Conservation (phyloP, 2,797 vertebrate species). For the Takifugu rubripes region DNA sequence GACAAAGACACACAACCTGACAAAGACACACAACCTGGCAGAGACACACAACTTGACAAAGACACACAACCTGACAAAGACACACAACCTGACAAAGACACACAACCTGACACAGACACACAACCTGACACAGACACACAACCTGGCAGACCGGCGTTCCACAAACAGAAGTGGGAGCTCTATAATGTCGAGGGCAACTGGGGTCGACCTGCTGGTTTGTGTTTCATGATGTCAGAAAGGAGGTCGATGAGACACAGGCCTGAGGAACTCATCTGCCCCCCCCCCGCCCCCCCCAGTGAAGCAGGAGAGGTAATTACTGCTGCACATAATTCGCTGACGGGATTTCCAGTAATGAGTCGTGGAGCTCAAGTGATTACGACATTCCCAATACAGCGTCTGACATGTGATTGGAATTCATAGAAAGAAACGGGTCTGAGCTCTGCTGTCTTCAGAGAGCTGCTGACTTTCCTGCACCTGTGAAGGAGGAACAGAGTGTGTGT, state of each 20-base stretch:
- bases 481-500: slow-evolving; percentile 39
- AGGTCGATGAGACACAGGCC: too few species aligned
- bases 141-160: neutral
- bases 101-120: neutral
- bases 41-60: too few species aligned
- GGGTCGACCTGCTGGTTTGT: too few species aligned
- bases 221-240: too few species aligned
- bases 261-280: too few species aligned
- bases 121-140: neutral
- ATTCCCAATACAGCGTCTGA: slow-evolving; percentile 46
- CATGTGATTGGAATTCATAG: slow-evolving; percentile 27
- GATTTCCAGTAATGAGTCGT: slow-evolving; percentile 51
- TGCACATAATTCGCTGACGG: slow-evolving; percentile 52
- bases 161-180: too few species aligned
- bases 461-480: slow-evolving; percentile 48
- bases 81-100: too few species aligned
- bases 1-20: too few species aligned
- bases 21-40: too few species aligned
- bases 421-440: slow-evolving; percentile 17
- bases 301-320: slow-evolving; percentile 47
- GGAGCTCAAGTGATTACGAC: slow-evolving; percentile 43
- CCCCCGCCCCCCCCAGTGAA: neutral
- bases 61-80: too few species aligned
- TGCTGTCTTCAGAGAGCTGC: slow-evolving; percentile 18
- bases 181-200: too few species aligned